Evolutionary conservation across 1,140 invertebrate species (phyloP), one percentile per base, ranked within the genome.

Genomic region (Himalopsyche phryganea): DNA sequence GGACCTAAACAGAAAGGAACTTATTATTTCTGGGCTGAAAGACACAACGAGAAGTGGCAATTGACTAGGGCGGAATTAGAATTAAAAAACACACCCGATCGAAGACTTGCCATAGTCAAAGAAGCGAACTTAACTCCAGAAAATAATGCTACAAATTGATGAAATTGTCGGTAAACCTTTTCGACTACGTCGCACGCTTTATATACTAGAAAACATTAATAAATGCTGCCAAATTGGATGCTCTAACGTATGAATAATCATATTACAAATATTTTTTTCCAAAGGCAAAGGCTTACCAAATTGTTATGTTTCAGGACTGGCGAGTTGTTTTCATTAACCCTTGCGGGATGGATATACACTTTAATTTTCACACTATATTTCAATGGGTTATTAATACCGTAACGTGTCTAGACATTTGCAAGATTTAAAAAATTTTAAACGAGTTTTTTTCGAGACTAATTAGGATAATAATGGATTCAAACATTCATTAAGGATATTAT

Each of bases 1-100:
- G 85, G 85, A 1, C 67, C 78, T 10, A 85, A 84, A 66, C 78
- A 82, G 48, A 80, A 69, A 62, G 85, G 84, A 17, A 70, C 52
- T 18, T 72, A 83, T 58, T 76, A 76, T 66, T 77, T 83, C 63
- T 80, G 76, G 75, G 81, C 81, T 20, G 67, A 74, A 59, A 77
- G 67, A 63, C 53, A 65, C 42, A 61, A 75, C 45, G 67, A 74
- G 35, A 59, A 67, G 32, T 83, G 81, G 81, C 67, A 57, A 28
- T 65, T 83, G 40, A 69, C 68, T 45, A 75, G 69, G 67, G 75
- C 81, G 50, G 82, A 82, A 68, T 70, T 83, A 61, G 76, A 77
- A 59, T 63, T 82, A 45, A 73, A 76, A 61, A 77, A 77, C 48
- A 74, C 78, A 58, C 69, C 73, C 6, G 68, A 74, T 68, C 69